These are phyloP conservation scores for Drosophila dunni DNA, from an alignment of 1,140 invertebrate genomes.

Conservation along the genomic window DNA sequence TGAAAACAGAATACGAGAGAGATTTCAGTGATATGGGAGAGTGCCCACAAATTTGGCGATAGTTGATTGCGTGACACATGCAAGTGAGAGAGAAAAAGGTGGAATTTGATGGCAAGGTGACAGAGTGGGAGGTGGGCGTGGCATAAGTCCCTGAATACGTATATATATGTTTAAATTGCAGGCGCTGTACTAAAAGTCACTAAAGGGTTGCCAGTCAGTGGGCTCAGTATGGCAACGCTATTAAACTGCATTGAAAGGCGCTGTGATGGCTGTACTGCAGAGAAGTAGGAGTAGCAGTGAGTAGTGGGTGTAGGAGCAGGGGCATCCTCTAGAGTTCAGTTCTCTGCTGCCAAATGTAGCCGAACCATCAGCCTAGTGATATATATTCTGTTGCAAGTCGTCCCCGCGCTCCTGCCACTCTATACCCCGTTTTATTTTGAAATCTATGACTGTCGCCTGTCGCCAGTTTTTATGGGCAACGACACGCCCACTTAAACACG, in stretches of 20 bases:
- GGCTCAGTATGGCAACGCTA: slow-evolving; percentile 53
- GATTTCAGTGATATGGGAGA: slow-evolving; percentile 26
- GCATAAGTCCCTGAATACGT: background rate
- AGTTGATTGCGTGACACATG: slow-evolving; percentile 74
- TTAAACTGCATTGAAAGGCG: slow-evolving; percentile 67
- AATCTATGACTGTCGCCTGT: slow-evolving; percentile 66
- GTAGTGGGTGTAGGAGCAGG: background rate
- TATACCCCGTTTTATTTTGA: slow-evolving; percentile 9
- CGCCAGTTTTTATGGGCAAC: slow-evolving; percentile 60
- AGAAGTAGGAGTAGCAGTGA: slow-evolving; percentile 18
- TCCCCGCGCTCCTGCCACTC: background rate
- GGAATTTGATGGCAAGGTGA: too few species aligned
- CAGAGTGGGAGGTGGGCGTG: background rate
- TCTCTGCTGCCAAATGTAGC: slow-evolving; percentile 56
- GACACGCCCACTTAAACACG: slow-evolving; percentile 49
- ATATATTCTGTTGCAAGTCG: slow-evolving; percentile 18
- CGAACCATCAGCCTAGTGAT: slow-evolving; percentile 55
- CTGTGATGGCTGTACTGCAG: background rate
- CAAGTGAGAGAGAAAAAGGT: slow-evolving; percentile 29
- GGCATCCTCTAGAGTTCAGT: background rate
- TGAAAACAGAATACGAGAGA: slow-evolving; percentile 17
- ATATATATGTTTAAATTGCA: slow-evolving; percentile 60
- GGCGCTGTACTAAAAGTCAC: slow-evolving; percentile 14
- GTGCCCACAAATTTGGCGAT: slow-evolving; percentile 52
- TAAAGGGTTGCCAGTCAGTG: slow-evolving; percentile 17